Conservation (phyloP, 2,113 vertebrate genomes). For the Syrrhaptes paradoxus region DNA sequence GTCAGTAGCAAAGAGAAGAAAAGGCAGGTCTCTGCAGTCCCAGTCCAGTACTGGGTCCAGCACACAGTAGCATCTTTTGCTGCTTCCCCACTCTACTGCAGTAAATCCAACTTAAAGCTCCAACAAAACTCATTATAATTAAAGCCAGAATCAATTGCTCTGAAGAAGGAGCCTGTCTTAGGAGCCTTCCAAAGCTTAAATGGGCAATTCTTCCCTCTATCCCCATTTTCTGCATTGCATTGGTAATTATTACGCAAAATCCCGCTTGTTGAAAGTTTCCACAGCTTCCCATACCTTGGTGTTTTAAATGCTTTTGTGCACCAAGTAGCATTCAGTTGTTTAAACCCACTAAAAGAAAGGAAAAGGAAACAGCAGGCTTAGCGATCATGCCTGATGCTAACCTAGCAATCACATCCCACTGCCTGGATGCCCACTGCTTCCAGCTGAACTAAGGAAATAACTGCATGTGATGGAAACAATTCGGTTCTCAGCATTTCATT, state of each 20-base stretch:
- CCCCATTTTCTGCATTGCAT: neutral
- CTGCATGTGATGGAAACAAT: neutral
- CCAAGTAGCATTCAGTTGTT: neutral
- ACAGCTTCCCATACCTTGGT: accelerated
- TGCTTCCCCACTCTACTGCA: neutral
- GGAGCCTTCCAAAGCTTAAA: neutral
- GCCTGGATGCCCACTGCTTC: constrained; percentile 46
- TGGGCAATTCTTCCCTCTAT: neutral
- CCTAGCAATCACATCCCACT: constrained; percentile 52
- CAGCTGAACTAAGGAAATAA: constrained; percentile 29
- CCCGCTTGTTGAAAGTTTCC: neutral
- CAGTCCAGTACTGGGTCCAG: neutral
- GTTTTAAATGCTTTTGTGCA: neutral
- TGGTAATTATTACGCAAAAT: neutral
- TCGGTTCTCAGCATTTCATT: neutral
- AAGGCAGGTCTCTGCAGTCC: neutral
- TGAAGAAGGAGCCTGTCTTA: neutral
- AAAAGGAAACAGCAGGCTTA: neutral
- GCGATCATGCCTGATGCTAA: constrained; percentile 2
- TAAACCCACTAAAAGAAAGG: neutral
- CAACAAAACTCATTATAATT: neutral
- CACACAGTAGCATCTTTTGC: accelerated
- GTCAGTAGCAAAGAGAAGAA: neutral
- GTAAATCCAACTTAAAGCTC: neutral
- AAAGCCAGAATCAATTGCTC: neutral